Conservation (phyloP, 2,797 vertebrate genomes). For the Syncerus caffer region DNA sequence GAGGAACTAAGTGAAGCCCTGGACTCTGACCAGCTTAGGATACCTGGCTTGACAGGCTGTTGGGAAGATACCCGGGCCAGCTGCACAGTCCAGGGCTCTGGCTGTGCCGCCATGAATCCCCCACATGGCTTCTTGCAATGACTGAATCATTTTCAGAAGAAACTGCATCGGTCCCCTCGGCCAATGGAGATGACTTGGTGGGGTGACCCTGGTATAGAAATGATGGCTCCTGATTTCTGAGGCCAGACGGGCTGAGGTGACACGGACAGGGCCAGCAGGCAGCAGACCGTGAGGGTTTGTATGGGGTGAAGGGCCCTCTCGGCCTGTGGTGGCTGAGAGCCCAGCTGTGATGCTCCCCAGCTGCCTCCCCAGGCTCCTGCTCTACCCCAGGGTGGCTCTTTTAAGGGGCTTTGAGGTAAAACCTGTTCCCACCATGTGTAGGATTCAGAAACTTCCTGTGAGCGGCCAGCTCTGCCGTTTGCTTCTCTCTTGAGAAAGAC, state of each 20-base stretch:
- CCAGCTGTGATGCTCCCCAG: no score
- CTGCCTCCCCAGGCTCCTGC: neutral
- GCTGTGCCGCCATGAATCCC: fast-evolving
- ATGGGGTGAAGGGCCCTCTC: neutral
- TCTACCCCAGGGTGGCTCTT: neutral
- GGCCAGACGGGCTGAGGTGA: neutral
- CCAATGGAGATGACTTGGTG: fast-evolving
- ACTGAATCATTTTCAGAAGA: neutral
- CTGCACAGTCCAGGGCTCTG: fast-evolving
- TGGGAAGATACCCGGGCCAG: neutral
- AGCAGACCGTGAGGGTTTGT: neutral
- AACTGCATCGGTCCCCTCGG: neutral
- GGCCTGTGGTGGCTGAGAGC: neutral
- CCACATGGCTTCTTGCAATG: fast-evolving
- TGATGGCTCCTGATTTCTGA: neutral
- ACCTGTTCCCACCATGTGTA: neutral
- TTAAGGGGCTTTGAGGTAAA: neutral
- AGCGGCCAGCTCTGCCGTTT: neutral
- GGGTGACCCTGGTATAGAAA: neutral
- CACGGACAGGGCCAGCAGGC: fast-evolving
- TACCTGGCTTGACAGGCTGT: neutral
- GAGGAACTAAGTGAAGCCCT: neutral
- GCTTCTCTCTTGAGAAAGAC: neutral
- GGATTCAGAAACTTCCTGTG: neutral
- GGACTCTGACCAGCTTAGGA: neutral